These are phyloP conservation scores for Cololabis saira DNA, from an alignment of 2,113 vertebrate species.

Conservation along the genomic window DNA sequence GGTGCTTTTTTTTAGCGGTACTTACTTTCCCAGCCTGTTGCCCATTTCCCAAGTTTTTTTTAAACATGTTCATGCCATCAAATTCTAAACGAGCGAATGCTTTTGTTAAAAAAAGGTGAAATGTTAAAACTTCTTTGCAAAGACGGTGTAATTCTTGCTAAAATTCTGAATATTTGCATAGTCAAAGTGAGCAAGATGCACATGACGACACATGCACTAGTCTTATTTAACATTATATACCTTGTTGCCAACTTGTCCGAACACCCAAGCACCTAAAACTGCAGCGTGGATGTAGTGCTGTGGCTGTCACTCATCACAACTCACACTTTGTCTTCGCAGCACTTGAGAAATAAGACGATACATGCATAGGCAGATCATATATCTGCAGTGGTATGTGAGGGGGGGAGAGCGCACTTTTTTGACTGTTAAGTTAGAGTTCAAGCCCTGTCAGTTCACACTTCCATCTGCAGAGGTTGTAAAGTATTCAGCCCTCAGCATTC, in stretches of 20 bases:
- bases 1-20: no score
- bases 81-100: no score
- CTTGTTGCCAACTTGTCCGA: constrained; percentile 7
- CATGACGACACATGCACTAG: no score
- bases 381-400: constrained; percentile 74
- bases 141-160: no score
- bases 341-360: constrained; percentile 34
- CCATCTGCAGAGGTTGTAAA: constrained; percentile 60
- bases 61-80: no score
- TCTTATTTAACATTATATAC: no score
- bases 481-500: constrained; percentile 41
- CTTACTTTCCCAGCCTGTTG: no score
- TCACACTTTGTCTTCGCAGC: constrained; percentile 20
- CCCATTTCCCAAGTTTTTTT: no score
- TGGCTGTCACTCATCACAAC: constrained; percentile 48
- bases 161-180: no score
- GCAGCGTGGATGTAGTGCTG: constrained; percentile 6
- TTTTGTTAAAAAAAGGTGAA: no score
- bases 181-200: no score
- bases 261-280: constrained; percentile 3
- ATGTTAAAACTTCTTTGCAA: no score
- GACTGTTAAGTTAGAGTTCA: constrained; percentile 48
- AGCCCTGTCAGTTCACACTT: constrained; percentile 52
- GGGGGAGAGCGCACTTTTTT: constrained; percentile 23
- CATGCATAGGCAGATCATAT: constrained; percentile 76